phyloP scores from a whole-genome alignment of 2,888 invertebrate genomes.

The Caenorhabditis japonica region DNA sequence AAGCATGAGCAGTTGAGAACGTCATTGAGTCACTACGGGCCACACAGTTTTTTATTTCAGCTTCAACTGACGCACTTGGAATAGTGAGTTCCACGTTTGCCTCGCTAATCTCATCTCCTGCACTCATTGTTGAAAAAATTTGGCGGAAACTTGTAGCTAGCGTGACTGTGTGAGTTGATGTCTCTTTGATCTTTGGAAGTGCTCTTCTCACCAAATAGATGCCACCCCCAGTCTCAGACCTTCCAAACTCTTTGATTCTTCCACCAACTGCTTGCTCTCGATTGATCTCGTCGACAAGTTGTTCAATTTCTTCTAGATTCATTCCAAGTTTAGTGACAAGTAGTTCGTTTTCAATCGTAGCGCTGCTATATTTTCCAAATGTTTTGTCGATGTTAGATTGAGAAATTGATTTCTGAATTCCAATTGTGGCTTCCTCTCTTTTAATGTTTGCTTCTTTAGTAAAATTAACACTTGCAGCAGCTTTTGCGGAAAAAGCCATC shows the following conservation, averaged over 20 bases:
- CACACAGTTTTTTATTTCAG: conserved; percentile 33
- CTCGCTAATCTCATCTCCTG: conserved; percentile 54
- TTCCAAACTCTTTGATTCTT: conserved; percentile 51
- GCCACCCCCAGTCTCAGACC: conserved; percentile 53
- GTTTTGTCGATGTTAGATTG: conserved; percentile 39
- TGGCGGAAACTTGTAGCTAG: conserved; percentile 60
- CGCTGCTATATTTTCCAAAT: conserved; percentile 33
- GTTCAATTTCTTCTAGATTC: conserved; percentile 60
- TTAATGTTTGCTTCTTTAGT: conserved; percentile 29
- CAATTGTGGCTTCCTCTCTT: conserved; percentile 7
- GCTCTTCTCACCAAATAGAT: conserved; percentile 58
- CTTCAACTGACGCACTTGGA: conserved; percentile 24
- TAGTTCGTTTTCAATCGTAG: conserved; percentile 32
- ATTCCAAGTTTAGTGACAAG: conserved; percentile 46
- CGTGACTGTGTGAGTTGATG: conserved; percentile 62
- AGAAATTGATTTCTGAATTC: conserved; percentile 46
- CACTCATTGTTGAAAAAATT: conserved; percentile 55
- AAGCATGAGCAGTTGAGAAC: conserved; percentile 38
- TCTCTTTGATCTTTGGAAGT: conserved; percentile 53
- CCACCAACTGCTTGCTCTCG: conserved; percentile 52
- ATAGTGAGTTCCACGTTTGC: conserved; percentile 56
- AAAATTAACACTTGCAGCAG: conserved; percentile 33
- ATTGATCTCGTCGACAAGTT: conserved; percentile 60
- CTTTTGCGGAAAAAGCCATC: conserved; percentile 53
- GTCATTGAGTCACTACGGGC: conserved; percentile 46